Base-by-base conservation (phyloP, 2,113 vertebrate genomes). In the Oreocharis arfaki region DNA sequence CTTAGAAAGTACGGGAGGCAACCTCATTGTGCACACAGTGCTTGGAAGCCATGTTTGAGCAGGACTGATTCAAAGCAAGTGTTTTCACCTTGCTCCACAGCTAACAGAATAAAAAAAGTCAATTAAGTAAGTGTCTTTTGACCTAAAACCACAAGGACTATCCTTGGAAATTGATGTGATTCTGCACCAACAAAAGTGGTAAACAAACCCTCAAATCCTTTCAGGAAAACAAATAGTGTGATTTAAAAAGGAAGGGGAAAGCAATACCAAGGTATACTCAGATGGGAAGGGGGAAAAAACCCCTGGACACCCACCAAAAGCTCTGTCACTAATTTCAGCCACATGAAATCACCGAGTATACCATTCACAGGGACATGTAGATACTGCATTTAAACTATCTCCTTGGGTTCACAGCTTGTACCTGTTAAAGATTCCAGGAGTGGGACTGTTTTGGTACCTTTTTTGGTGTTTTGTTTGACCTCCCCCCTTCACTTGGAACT, bases 281-380 rank as follows among this genome's bases (percentile, higher is more conserved):
- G 6, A 35, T 3, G 13, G 17, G 33, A 6, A 18, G 27, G 8
- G 10, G 8, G 17, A 26, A 28, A 28, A 65, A 11, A 80, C 4
- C 13, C 8, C 7, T 0, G 24, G 39, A 30, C 53, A 61, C 9
- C 32, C 39, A n/a, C 0, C 4, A 63, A 26, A 27, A 84, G 70
- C 42, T 70, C 24, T 4, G 5, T 41, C 70, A 20, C 53, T 16
- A 6, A 50, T 50, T 57, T 70, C 55, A 67, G 56, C 33, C 20
- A 28, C 20, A 10, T 39, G 6, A 65, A 42, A 16, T 70, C 71
- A 41, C 46, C 7, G 2, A n/a, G 39, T 8, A 10, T 4, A 6
- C n/a, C 33, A 42, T 28, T 59, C 63, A 23, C 10, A 32, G 18
- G 32, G 53, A 63, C 16, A 8, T 0, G 6, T 3, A 37, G 32